Evolutionary conservation across 2,797 vertebrate genomes (phyloP).

Genomic region (Parauchenoglanis ngamensis): DNA sequence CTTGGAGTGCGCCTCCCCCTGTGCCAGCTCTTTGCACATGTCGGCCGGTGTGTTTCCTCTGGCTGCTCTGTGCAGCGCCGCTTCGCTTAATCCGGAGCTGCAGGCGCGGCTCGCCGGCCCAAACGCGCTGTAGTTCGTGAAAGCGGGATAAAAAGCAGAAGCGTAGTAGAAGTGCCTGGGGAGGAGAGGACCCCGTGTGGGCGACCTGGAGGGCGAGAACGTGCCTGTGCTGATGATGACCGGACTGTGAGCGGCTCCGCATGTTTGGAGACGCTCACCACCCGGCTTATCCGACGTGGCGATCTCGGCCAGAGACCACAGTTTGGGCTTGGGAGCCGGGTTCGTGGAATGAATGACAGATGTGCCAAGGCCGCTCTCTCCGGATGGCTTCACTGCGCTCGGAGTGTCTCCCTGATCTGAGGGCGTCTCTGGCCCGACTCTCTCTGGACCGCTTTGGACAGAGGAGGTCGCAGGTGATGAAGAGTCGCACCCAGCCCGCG

Average conservation of each 20-base stretch:
- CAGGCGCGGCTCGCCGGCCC: constrained; percentile 67
- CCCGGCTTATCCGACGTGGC: constrained; percentile 85
- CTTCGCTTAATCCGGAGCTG: constrained; percentile 84
- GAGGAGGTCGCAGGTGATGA: constrained; percentile 61
- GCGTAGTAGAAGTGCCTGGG: constrained; percentile 86
- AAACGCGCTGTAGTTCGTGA: constrained; percentile 85
- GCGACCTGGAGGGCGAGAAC: constrained; percentile 68
- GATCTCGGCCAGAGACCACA: constrained; percentile 93
- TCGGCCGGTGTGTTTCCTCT: constrained; percentile 79
- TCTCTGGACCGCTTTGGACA: constrained; percentile 51
- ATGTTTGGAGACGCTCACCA: constrained; percentile 56
- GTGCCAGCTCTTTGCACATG: constrained; percentile 81
- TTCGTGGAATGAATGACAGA: constrained; percentile 77
- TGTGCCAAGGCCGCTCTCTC: constrained; percentile 68
- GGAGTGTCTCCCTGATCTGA: constrained; percentile 30
- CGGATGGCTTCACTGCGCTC: constrained; percentile 54
- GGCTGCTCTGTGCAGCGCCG: constrained; percentile 80
- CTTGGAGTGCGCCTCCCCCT: constrained; percentile 86
- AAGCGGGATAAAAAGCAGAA: constrained; percentile 84
- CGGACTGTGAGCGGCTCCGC: constrained; percentile 61
- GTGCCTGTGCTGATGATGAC: constrained; percentile 62
- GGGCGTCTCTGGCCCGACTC: constrained; percentile 43
- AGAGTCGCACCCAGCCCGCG: constrained; percentile 59
- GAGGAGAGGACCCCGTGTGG: constrained; percentile 71
- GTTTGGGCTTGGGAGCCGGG: constrained; percentile 84